These are phyloP conservation scores for Apis florea DNA, from an alignment of 1,140 invertebrate species.

Conservation along the genomic window DNA sequence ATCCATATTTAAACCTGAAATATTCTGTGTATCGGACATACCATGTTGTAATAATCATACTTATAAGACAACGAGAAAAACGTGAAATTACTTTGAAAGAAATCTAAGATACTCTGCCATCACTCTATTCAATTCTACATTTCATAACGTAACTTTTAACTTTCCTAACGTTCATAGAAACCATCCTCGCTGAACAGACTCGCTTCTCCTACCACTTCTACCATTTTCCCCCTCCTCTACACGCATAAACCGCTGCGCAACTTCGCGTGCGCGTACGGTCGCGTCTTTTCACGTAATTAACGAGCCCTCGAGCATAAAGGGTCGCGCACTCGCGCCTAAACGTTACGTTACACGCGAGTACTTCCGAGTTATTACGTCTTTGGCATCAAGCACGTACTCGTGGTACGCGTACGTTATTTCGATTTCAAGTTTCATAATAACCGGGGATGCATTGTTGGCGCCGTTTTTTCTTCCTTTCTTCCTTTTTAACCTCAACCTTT, in stretches of 20 bases:
- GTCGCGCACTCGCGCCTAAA: not conserved
- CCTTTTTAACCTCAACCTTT: not conserved
- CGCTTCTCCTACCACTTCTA: not conserved
- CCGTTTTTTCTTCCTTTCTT: not conserved
- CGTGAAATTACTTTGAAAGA: no score
- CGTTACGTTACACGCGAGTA: constrained; percentile 36
- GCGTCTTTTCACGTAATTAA: not conserved
- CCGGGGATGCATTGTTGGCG: not conserved
- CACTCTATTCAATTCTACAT: no score
- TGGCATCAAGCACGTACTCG: constrained; percentile 65
- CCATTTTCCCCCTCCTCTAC: not conserved
- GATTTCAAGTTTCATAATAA: constrained; percentile 67
- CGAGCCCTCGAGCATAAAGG: not conserved
- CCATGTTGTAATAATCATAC: no score
- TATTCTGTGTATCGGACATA: no score
- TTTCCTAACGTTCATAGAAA: not conserved
- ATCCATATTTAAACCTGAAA: no score
- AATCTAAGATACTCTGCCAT: no score
- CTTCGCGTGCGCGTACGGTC: not conserved
- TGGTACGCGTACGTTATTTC: constrained; percentile 54
- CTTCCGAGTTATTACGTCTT: constrained; percentile 70
- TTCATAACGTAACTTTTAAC: not conserved
- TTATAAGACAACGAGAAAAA: no score
- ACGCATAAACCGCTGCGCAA: not conserved
- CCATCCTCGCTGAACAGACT: not conserved